A percentile compares a stretch with the other conserved stretches of the same genome.
phyloP scores from a whole-genome alignment of 1,140 invertebrate genomes.

The Zaprionus vittiger region DNA sequence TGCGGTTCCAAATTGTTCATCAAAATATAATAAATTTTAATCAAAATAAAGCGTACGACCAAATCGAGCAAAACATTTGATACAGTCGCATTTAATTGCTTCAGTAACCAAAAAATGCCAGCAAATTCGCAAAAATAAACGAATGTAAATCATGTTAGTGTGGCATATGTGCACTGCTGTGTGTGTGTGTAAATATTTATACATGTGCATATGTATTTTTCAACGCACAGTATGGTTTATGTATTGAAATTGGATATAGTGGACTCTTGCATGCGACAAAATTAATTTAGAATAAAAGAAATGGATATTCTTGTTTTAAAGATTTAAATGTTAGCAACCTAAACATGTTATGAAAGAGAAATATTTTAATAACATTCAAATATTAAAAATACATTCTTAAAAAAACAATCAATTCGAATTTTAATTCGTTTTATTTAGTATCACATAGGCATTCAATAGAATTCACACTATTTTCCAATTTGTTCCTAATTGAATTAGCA shows the following conservation, averaged over 20 bases:
- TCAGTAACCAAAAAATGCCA: conserved; percentile 5
- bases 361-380: not conserved
- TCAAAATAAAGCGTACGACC: not conserved
- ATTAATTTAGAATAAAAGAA: conserved; percentile 1
- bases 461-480: not conserved
- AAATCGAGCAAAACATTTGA: conserved; percentile 24
- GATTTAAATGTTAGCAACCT: not conserved
- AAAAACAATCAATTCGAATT: not conserved
- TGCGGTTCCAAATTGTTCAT: conserved; percentile 24
- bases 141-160: conserved; percentile 38
- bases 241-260: conserved; percentile 2
- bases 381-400: not conserved
- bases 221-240: conserved; percentile 21
- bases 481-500: not conserved
- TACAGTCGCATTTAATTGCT: conserved; percentile 19
- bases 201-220: conserved; percentile 3
- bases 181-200: not conserved
- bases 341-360: not conserved
- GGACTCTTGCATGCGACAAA: not conserved
- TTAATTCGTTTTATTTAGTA: not conserved
- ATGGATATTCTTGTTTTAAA: not conserved
- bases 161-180: not conserved
- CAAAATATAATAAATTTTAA: conserved; percentile 47
- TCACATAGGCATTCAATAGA: not conserved
- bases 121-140: conserved; percentile 29